A percentile compares a stretch with the other conserved stretches of the same genome.
phyloP scores from a whole-genome alignment of 2,797 vertebrate species.

The Astyanax mexicanus region DNA sequence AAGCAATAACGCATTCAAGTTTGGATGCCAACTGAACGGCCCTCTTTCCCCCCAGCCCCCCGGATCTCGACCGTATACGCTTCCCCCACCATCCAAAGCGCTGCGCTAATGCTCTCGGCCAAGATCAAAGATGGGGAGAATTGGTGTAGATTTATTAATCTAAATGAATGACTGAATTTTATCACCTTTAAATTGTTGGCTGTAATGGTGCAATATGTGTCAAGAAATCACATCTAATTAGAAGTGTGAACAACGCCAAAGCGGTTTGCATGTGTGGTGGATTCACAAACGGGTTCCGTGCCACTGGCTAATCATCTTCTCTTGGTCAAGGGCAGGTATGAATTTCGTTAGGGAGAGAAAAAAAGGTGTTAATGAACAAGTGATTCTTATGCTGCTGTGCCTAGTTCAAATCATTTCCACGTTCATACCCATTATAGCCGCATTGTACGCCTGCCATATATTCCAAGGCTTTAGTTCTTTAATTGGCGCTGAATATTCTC shows the following conservation, averaged over 20 bases:
- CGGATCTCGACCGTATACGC: constrained; percentile 17
- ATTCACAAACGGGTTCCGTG: constrained; percentile 68
- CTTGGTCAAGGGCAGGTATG: constrained; percentile 71
- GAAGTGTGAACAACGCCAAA: constrained; percentile 76
- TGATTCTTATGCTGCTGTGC: constrained; percentile 60
- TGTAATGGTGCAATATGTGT: constrained; percentile 60
- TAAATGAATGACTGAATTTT: constrained; percentile 55
- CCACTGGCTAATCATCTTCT: constrained; percentile 70
- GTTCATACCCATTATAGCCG: constrained; percentile 58
- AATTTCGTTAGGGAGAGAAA: constrained; percentile 50
- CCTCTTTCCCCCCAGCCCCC: background rate
- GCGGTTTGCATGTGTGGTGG: constrained; percentile 68
- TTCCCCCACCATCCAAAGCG: constrained; percentile 28
- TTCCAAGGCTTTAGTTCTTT: background rate
- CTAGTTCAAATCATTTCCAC: constrained; percentile 63
- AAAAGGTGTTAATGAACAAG: constrained; percentile 79
- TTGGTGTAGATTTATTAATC: constrained; percentile 46
- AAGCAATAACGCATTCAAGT: constrained; percentile 67
- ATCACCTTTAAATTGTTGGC: constrained; percentile 63
- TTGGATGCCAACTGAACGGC: constrained; percentile 14
- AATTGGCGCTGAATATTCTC: constrained; percentile 22
- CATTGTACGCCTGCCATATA: constrained; percentile 9
- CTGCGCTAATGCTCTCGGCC: constrained; percentile 27
- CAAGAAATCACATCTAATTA: constrained; percentile 72
- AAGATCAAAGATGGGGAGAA: constrained; percentile 26